phyloP scores from a whole-genome alignment of 2,888 invertebrate genomes.

The Tiphia femorata region DNA sequence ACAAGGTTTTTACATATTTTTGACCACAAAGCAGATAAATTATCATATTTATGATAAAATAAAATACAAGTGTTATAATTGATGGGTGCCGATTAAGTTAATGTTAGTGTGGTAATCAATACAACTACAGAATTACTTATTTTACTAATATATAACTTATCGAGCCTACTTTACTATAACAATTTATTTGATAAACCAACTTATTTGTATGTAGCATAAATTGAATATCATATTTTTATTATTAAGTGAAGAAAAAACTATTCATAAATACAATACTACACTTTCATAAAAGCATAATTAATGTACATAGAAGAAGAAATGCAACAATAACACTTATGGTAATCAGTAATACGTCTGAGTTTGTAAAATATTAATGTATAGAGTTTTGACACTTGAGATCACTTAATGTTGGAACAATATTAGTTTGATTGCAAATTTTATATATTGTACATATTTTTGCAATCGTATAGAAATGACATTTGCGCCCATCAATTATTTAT shows the following conservation, averaged over 20 bases:
- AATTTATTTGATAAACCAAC: not conserved
- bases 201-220: not conserved
- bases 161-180: too few relatives aligned
- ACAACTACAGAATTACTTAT: too few relatives aligned
- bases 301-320: not conserved
- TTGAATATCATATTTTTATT: not conserved
- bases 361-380: not conserved
- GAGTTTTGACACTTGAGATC: not conserved
- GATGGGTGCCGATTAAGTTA: slow-evolving; percentile 16
- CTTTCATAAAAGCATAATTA: not conserved
- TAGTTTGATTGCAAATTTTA: not conserved
- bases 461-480: slow-evolving; percentile 2
- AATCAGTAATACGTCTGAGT: not conserved
- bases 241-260: not conserved
- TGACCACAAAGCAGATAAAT: not conserved
- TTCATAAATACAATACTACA: not conserved
- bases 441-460: not conserved
- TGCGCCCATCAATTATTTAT: slow-evolving; percentile 23
- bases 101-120: not conserved
- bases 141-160: too few relatives aligned
- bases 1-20: not conserved
- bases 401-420: not conserved
- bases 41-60: too few relatives aligned
- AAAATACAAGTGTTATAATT: slow-evolving; percentile 10
- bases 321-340: not conserved